Evolutionary conservation across 2,113 vertebrate genomes (phyloP), one percentile per base, ranked within the genome.

Genomic region (Ailurus styani): DNA sequence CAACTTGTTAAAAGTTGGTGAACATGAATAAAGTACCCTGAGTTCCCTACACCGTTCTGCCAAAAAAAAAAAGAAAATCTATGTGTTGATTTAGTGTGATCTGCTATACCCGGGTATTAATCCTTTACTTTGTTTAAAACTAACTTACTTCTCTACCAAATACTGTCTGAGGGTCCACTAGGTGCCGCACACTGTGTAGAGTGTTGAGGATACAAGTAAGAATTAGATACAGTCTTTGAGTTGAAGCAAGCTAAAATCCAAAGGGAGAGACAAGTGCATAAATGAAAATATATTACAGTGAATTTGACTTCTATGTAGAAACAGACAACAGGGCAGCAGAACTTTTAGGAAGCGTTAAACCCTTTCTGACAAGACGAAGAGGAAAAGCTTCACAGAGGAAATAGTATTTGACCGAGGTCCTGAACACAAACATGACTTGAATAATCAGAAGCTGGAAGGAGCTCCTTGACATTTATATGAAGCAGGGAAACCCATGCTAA

Each of bases 241-340:
- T 73, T 75, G 54, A 68, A 86, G 34, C 55, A 68, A 85, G 57
- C 45, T 55, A 90, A 83, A 90, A 87, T 45, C 37, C 57, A 93
- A 2, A 50, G 66, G 21, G 12, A 94, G 60, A 57, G 21, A 50
- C 29, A 77, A 12, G 20, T 34, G 5, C 8, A 18, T 54, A 37
- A 79, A 25, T 57, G 79, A 95, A 50, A 84, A 25, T 37, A 23
- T 0, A 37, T 47, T 37, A 31, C n/a, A 27, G 40, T 45, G 45
- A 60, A 34, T 1, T 25, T 25, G 29, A 47, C 3, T 2, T 60
- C 40, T 57, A 0, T 12, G 6, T 40, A 62, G 52, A 37, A 66
- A 31, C 0, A 79, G 78, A 70, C 42, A 87, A 37, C 2, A 3
- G 20, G 45, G 54, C 34, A 1, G 20, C 14, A 23, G 52, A 25